phyloP scores from a whole-genome alignment of 2,888 invertebrate species.

The Microchrysa polita region DNA sequence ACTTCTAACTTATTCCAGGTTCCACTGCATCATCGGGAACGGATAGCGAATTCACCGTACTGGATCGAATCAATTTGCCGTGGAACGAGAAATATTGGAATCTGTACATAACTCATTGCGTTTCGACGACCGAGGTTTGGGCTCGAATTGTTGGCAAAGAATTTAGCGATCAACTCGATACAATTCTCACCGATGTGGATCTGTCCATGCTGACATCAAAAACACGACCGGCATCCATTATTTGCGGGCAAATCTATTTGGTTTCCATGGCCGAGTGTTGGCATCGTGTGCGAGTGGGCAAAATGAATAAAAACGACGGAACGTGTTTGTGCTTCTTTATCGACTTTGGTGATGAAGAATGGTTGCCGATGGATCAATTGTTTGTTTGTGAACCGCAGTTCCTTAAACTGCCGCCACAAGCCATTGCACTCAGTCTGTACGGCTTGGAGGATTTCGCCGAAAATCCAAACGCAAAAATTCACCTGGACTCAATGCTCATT shows the following conservation, averaged over 20 bases:
- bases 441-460: constrained; percentile 74
- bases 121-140: constrained; percentile 73
- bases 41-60: constrained; percentile 39
- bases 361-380: constrained; percentile 67
- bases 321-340: constrained; percentile 72
- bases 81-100: constrained; percentile 65
- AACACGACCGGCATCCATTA: constrained; percentile 54
- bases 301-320: constrained; percentile 65
- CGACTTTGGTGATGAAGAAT: constrained; percentile 78
- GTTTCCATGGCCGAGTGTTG: constrained; percentile 66
- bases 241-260: constrained; percentile 60
- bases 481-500: constrained; percentile 64
- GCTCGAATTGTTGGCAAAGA: constrained; percentile 72
- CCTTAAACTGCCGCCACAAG: constrained; percentile 75
- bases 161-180: constrained; percentile 70
- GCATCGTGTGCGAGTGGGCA: constrained; percentile 69
- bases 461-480: constrained; percentile 60
- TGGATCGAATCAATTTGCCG: constrained; percentile 55
- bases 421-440: constrained; percentile 74
- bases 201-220: constrained; percentile 58
- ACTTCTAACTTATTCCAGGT: constrained; percentile 43
- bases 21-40: constrained; percentile 42
- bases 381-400: constrained; percentile 73
- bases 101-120: constrained; percentile 71
- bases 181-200: constrained; percentile 67